Percentiles rank a stretch among this genome's conserved stretches.
Conservation (phyloP, 1,140 invertebrate genomes). For the Apocrypta bakeri region DNA sequence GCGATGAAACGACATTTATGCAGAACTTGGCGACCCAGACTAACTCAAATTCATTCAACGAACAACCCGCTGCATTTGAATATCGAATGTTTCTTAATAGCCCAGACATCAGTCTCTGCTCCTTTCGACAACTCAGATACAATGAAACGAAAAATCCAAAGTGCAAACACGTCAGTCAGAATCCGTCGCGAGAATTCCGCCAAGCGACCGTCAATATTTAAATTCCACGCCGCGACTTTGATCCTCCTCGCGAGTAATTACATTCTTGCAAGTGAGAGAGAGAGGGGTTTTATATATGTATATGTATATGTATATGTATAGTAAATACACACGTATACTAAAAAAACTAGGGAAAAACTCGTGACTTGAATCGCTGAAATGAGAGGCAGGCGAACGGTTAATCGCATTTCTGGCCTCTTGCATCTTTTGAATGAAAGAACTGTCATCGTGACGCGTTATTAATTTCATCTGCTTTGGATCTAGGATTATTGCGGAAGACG, state of each 20-base stretch:
- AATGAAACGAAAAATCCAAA: background rate
- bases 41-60: constrained; percentile 31
- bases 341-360: background rate
- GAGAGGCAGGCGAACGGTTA: background rate
- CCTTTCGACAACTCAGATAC: background rate
- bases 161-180: background rate
- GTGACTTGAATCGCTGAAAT: constrained; percentile 24
- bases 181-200: background rate
- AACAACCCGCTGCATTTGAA: constrained; percentile 2
- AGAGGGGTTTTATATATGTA: background rate
- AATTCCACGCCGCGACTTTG: constrained; percentile 27
- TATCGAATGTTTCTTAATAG: constrained; percentile 34
- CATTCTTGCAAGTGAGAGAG: constrained; percentile 17
- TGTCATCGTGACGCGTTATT: constrained; percentile 27
- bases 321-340: too few relatives aligned
- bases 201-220: constrained; percentile 9
- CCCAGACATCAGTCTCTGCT: background rate
- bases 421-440: constrained; percentile 13
- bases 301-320: too few relatives aligned
- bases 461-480: background rate
- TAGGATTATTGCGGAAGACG: constrained; percentile 5
- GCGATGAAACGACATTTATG: constrained; percentile 31
- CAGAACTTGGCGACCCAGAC: background rate
- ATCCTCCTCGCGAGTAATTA: constrained; percentile 32
- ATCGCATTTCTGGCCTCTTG: constrained; percentile 5